A percentile compares a stretch with the other conserved stretches of the same genome.
phyloP scores from a whole-genome alignment of 1,140 invertebrate genomes.

The Drosophila pandora region DNA sequence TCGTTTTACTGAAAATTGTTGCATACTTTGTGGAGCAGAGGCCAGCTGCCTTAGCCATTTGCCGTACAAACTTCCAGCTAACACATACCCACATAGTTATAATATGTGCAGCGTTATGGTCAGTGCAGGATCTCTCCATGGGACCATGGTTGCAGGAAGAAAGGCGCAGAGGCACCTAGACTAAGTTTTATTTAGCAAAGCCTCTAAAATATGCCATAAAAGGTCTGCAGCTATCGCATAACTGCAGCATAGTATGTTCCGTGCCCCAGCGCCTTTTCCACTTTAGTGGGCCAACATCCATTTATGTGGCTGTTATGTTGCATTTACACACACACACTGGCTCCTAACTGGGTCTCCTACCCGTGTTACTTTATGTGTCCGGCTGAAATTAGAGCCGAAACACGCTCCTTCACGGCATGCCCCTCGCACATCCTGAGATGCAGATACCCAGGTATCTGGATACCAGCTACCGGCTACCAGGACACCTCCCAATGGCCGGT shows the following conservation, averaged over 20 bases:
- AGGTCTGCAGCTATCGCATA: conserved; percentile 70
- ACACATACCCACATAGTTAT: neutral
- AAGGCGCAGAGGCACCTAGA: conserved; percentile 43
- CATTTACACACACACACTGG: conserved; percentile 31
- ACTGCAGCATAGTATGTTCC: conserved; percentile 58
- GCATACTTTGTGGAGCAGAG: conserved; percentile 53
- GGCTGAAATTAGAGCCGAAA: conserved; percentile 61
- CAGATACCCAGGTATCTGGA: conserved; percentile 31
- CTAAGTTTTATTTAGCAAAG: conserved; percentile 58
- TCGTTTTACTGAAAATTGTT: conserved; percentile 71
- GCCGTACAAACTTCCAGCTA: conserved; percentile 41
- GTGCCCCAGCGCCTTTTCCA: conserved; percentile 7
- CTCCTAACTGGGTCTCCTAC: conserved; percentile 53
- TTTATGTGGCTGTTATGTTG: conserved; percentile 68
- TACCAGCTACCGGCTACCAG: conserved; percentile 48
- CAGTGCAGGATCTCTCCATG: conserved; percentile 33
- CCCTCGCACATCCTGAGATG: conserved; percentile 17
- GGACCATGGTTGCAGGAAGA: conserved; percentile 5
- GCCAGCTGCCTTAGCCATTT: conserved; percentile 14
- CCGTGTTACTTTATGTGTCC: conserved; percentile 59
- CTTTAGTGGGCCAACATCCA: conserved; percentile 29
- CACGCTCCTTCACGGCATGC: neutral
- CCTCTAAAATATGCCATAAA: conserved; percentile 76
- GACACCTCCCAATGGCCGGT: conserved; percentile 11
- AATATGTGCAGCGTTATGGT: conserved; percentile 46